These are phyloP conservation scores for Haemorhous mexicanus DNA, from an alignment of 2,113 vertebrate genomes.

Conservation along the genomic window DNA sequence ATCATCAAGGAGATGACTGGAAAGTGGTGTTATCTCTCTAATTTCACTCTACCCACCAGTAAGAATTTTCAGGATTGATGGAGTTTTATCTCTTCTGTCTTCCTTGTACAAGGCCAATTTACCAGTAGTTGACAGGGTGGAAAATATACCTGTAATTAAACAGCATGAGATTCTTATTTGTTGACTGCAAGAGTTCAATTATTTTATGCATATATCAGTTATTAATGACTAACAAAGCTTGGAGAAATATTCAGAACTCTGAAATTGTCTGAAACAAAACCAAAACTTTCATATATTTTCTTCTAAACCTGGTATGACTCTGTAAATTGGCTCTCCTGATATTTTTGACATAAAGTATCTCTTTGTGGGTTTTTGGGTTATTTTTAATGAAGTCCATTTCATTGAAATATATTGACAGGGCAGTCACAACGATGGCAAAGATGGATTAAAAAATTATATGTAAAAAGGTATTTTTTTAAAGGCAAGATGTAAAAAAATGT, in stretches of 20 bases:
- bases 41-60: constrained; percentile 21
- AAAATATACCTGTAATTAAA: constrained; percentile 66
- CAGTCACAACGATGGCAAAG: neutral
- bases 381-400: neutral
- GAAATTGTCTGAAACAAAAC: neutral
- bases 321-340: neutral
- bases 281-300: neutral
- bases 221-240: constrained; percentile 53
- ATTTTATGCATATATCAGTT: constrained; percentile 61
- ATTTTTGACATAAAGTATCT: neutral
- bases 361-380: accelerated
- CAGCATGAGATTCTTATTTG: constrained; percentile 49
- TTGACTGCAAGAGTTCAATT: constrained; percentile 60
- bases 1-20: constrained; percentile 18
- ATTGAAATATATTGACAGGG: neutral
- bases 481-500: neutral
- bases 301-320: neutral
- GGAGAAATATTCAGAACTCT: constrained; percentile 42
- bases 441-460: neutral
- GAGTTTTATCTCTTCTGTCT: constrained; percentile 48
- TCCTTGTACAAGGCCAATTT: constrained; percentile 48
- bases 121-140: constrained; percentile 39
- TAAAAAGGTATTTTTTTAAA: neutral
- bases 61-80: constrained; percentile 49
- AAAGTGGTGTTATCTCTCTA: constrained; percentile 51